Percentiles rank a stretch among this genome's conserved stretches.
Evolutionary conservation across 2,888 invertebrate genomes (phyloP).

Genomic region (Amiota mariae): DNA sequence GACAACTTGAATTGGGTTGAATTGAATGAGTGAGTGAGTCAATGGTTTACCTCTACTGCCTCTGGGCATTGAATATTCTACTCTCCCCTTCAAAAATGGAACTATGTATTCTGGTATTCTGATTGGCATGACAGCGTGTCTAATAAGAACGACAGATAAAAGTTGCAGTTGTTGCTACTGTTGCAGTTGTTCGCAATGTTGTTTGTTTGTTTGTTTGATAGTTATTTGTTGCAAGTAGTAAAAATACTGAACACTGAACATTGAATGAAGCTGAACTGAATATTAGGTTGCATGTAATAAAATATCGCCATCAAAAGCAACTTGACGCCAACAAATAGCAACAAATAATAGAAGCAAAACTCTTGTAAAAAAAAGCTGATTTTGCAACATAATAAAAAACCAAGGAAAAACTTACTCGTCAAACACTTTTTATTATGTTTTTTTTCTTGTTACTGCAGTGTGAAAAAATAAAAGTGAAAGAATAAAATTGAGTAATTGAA

Average conservation of each 20-base stretch:
- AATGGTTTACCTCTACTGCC: background rate
- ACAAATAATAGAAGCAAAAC: background rate
- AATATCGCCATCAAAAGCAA: constrained; percentile 11
- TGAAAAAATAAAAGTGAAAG: no score
- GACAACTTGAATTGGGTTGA: no score
- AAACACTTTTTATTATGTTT: no score
- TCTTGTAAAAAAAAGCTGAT: background rate
- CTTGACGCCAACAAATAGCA: background rate
- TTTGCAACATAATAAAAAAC: background rate
- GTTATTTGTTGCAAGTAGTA: no score
- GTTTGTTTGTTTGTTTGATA: no score
- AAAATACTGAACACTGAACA: no score
- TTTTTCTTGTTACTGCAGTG: no score
- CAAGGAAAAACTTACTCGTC: no score
- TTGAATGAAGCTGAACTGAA: no score
- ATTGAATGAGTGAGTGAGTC: background rate
- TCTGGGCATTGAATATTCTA: no score
- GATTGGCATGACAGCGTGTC: constrained; percentile 18
- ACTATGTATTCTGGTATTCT: background rate
- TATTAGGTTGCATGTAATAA: constrained; percentile 5
- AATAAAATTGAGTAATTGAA: no score
- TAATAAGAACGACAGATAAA: constrained; percentile 5
- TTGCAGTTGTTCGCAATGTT: background rate
- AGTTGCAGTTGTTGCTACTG: background rate
- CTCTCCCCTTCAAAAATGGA: no score